A percentile compares a stretch with the other conserved stretches of the same genome.
Conservation (phyloP, 2,113 vertebrate genomes). For the Cyphomyrus plagiostoma region DNA sequence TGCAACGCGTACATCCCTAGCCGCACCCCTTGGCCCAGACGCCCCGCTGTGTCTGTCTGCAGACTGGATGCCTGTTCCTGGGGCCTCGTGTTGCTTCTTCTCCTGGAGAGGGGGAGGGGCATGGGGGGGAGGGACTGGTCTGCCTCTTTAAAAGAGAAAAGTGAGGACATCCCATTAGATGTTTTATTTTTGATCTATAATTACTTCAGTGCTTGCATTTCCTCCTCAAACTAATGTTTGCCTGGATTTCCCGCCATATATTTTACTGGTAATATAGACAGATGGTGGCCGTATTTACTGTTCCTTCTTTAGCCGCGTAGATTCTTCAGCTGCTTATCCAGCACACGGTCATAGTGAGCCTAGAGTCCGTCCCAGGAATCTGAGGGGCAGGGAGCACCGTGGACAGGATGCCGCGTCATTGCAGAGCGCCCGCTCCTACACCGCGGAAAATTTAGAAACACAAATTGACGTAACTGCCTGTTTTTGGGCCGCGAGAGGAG, state of each 20-base stretch:
- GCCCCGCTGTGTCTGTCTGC: not conserved
- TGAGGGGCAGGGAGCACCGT: not conserved
- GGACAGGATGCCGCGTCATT: not conserved
- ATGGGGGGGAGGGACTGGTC: not conserved
- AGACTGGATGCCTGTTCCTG: not conserved
- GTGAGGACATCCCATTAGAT: not conserved
- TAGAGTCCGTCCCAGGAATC: not conserved
- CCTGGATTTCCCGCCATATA: not conserved
- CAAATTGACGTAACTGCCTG: not conserved
- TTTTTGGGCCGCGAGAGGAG: not conserved
- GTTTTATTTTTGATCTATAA: not conserved
- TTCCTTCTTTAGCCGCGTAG: not conserved
- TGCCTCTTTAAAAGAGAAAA: not conserved
- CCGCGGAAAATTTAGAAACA: not conserved
- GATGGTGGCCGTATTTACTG: not conserved
- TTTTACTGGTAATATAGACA: not conserved
- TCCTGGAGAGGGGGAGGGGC: not conserved
- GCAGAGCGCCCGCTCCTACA: not conserved
- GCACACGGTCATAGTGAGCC: not conserved
- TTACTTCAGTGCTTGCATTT: not conserved
- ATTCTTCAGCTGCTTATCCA: not conserved
- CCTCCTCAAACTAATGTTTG: not conserved
- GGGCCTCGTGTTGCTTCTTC: not conserved
- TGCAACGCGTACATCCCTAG: not conserved
- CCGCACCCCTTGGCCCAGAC: not conserved